These are phyloP conservation scores for Orchesella cincta DNA, from an alignment of 1,140 invertebrate species.

Conservation along the genomic window DNA sequence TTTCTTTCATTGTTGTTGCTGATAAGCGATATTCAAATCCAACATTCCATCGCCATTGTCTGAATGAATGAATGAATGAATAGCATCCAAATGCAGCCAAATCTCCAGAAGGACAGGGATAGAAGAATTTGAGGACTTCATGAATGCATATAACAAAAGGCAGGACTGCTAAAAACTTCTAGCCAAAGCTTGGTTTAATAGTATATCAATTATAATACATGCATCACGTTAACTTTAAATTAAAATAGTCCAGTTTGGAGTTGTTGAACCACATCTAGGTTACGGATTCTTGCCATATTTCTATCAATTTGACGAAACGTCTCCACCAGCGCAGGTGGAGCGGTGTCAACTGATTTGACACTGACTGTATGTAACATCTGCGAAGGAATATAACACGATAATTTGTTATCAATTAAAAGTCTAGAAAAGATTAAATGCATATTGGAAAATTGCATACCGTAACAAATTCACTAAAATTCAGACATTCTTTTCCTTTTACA, in stretches of 20 bases:
- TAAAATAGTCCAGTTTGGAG: slow-evolving; percentile 39
- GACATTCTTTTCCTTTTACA: not conserved
- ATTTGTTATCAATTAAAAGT: not conserved
- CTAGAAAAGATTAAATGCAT: not conserved
- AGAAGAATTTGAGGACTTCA: too few species aligned
- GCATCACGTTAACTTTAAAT: too few species aligned
- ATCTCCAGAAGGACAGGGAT: too few species aligned
- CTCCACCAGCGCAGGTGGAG: not conserved
- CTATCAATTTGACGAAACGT: slow-evolving; percentile 31
- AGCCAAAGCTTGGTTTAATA: too few species aligned
- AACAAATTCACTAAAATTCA: slow-evolving; percentile 31
- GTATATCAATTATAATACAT: too few species aligned
- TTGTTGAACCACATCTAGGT: slow-evolving; percentile 41
- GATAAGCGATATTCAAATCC: too few species aligned
- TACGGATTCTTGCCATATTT: slow-evolving; percentile 38
- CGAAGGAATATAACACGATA: not conserved
- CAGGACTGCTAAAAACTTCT: too few species aligned
- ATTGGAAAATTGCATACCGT: not conserved
- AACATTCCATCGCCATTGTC: too few species aligned
- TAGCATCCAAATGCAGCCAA: too few species aligned
- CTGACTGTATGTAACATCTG: slow-evolving; percentile 33
- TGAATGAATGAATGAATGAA: too few species aligned
- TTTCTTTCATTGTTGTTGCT: too few species aligned
- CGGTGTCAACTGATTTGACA: slow-evolving; percentile 1
- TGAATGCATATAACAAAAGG: too few species aligned